Evolutionary conservation across 2,888 invertebrate genomes (phyloP), one percentile per base, ranked within the genome.

Genomic region (Xestia sexstrigata): DNA sequence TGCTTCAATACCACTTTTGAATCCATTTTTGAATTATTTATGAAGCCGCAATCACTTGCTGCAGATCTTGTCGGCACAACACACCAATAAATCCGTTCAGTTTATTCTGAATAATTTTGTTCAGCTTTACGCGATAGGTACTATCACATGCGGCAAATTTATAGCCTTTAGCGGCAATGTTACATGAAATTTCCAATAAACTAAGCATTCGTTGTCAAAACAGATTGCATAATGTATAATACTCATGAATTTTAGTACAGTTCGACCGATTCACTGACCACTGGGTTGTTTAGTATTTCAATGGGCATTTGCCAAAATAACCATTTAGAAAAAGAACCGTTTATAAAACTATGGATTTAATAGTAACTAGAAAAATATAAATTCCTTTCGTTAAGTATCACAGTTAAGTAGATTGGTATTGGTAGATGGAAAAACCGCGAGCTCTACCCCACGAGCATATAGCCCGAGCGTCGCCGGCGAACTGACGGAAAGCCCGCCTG

Each of bases 1-100:
- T 97, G 97, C 76, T 97, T 96, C 83, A 97, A 94, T 88, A 97
- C 97, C 83, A 97, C 97, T 91, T 97, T 97, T 70, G 97, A 97
- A 91, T 98, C 97, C 98, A 98, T 98, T 23, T 78, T 89, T 92
- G 72, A 83, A 70, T 78, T 60, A 67, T 49, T 73, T 60, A 60
- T 66, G 68, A 74, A 66, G 70, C 76, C 72, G 71, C 55, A 70
- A 70, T 30, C 60, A 81, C 69, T 49, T 75, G 4, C 35, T 70
- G 20, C 35, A 60, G 47, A 49, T 49, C 17, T 71, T 49, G 47
- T 70, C 47, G 13, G 42, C 58, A 49, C 68, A 70, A 63, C 35
- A 63, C 71, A 58, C 17, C 63, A 55, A 60, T 65, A 60, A 55
- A 47, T 70, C 45, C n/a, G 55, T 69, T 45, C 39, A 63, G 35